phyloP scores from a whole-genome alignment of 35 echinoderm and acorn worm species.

The Patiria miniata region DNA sequence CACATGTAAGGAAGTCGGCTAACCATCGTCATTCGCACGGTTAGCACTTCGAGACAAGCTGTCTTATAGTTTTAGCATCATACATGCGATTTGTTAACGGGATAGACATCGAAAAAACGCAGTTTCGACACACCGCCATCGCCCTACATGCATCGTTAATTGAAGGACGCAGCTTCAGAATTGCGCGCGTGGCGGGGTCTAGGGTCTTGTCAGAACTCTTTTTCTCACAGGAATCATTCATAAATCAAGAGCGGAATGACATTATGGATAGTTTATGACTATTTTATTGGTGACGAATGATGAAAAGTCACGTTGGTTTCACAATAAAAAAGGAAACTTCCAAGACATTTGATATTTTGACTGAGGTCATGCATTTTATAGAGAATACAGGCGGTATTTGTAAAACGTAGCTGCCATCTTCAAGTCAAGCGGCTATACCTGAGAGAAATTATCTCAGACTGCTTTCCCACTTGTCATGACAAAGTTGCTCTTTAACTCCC shows the following conservation, averaged over 20 bases:
- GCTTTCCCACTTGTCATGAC: no score
- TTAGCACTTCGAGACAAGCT: no score
- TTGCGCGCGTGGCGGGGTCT: neutral
- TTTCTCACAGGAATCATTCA: neutral
- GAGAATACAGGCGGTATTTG: neutral
- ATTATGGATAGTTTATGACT: slow-evolving; percentile 12
- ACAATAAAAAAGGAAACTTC: neutral
- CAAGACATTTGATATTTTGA: neutral
- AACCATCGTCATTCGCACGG: no score
- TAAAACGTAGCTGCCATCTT: neutral
- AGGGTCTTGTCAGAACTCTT: neutral
- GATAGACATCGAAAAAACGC: neutral
- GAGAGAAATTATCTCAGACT: neutral
- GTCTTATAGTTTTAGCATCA: neutral
- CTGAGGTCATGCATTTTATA: neutral
- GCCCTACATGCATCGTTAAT: neutral
- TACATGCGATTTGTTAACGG: neutral
- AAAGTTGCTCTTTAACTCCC: no score
- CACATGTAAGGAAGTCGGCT: no score
- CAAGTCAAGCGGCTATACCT: neutral
- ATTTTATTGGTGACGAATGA: neutral
- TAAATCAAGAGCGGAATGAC: neutral
- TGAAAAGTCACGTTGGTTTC: neutral
- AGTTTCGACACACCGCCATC: neutral
- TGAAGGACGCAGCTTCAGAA: neutral